Evolutionary conservation across 2,797 vertebrate genomes (phyloP).

Genomic region (Clarias laeviceps): DNA sequence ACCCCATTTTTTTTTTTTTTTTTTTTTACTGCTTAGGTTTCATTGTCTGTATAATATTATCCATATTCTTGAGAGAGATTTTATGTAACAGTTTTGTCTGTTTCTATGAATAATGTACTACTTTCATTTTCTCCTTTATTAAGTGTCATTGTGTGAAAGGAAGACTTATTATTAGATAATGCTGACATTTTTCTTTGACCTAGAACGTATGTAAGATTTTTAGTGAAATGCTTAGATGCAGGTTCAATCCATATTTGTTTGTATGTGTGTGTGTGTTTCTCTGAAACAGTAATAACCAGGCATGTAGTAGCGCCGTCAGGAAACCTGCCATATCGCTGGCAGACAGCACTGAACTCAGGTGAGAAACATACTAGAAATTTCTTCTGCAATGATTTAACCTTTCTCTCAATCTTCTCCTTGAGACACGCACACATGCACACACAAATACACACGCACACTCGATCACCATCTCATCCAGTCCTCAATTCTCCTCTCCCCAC

Average conservation of each 20-base stretch:
- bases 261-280: background rate
- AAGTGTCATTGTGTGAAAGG: background rate
- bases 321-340: slow-evolving; percentile 95
- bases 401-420: background rate
- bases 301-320: slow-evolving; percentile 88
- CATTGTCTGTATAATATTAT: background rate
- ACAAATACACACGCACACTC: background rate
- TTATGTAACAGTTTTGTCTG: background rate
- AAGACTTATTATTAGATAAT: background rate
- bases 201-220: background rate
- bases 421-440: slow-evolving; percentile 9
- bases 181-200: slow-evolving; percentile 12
- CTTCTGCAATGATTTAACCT: slow-evolving; percentile 33
- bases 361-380: slow-evolving; percentile 47
- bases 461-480: slow-evolving; percentile 14
- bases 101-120: background rate
- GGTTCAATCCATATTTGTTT: slow-evolving; percentile 6
- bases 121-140: background rate
- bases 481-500: slow-evolving; percentile 19
- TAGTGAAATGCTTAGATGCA: slow-evolving; percentile 1
- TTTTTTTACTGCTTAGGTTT: background rate
- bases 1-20: background rate
- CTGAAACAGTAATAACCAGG: slow-evolving; percentile 89
- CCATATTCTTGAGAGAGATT: background rate
- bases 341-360: slow-evolving; percentile 97